Percentiles rank a stretch among this genome's conserved stretches.
phyloP scores from a whole-genome alignment of 2,113 vertebrate genomes.

The Indicator indicator region DNA sequence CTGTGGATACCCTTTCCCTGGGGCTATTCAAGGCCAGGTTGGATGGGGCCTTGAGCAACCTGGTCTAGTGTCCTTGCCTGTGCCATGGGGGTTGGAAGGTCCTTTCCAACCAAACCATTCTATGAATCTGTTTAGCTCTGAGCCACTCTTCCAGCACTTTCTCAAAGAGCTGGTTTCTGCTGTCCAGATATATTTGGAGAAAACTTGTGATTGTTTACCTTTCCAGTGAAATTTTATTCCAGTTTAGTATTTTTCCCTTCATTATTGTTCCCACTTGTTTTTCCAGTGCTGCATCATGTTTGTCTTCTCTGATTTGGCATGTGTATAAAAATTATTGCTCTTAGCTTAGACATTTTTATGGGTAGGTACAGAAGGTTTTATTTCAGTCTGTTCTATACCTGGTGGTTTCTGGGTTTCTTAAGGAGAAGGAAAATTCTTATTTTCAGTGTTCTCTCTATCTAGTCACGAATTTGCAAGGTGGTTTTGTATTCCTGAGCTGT shows the following conservation, averaged over 20 bases:
- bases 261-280: not conserved
- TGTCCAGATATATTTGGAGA: not conserved
- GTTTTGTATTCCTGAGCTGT: not conserved
- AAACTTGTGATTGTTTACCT: not conserved
- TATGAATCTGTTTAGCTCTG: not conserved
- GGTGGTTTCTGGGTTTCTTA: not conserved
- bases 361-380: not conserved
- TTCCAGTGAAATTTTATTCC: not conserved
- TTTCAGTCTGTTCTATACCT: not conserved
- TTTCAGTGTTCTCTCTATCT: not conserved
- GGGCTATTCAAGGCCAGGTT: too few relatives aligned
- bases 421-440: not conserved
- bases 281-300: not conserved
- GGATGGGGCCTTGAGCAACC: too few relatives aligned
- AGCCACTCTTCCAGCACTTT: not conserved
- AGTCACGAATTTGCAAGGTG: not conserved
- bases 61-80: not conserved
- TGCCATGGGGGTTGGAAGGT: too few relatives aligned
- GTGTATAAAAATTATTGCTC: not conserved
- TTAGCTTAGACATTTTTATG: not conserved
- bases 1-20: too few relatives aligned
- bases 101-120: too few relatives aligned
- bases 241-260: not conserved
- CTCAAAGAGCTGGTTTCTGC: not conserved
- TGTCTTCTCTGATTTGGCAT: not conserved